A percentile compares a stretch with the other conserved stretches of the same genome.
Evolutionary conservation across 1,140 invertebrate species (phyloP).

Genomic region (Drosophila nikananu): DNA sequence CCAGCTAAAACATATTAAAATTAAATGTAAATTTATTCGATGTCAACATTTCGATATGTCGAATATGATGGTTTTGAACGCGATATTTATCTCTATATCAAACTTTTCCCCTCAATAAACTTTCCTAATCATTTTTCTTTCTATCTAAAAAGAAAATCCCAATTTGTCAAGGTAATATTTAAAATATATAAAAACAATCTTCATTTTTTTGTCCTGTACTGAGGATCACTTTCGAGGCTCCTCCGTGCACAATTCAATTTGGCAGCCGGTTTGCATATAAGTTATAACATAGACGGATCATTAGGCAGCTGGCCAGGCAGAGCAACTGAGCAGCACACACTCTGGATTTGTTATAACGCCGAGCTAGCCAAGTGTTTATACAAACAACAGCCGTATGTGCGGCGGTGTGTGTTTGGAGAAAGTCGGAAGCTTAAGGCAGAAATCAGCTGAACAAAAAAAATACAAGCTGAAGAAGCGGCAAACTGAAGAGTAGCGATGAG

Average conservation of each 20-base stretch:
- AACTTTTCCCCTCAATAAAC: neutral
- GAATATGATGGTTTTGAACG: neutral
- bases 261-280: constrained; percentile 73
- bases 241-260: constrained; percentile 74
- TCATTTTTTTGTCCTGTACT: neutral
- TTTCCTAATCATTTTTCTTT: neutral
- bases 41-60: too few relatives aligned
- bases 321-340: constrained; percentile 48
- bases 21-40: too few relatives aligned
- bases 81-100: neutral
- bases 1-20: too few relatives aligned
- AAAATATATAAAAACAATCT: neutral
- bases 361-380: constrained; percentile 31
- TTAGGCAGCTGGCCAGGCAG: constrained; percentile 72
- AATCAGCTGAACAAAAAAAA: constrained; percentile 39
- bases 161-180: neutral
- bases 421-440: constrained; percentile 75
- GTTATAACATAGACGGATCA: constrained; percentile 70
- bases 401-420: constrained; percentile 65
- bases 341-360: constrained; percentile 80
- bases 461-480: constrained; percentile 69
- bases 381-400: constrained; percentile 6
- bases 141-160: neutral
- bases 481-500: constrained; percentile 41
- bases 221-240: constrained; percentile 11